A percentile compares a stretch with the other conserved stretches of the same genome.
Conservation (phyloP, 2,797 vertebrate species). For the Sebastes hopkinsi region DNA sequence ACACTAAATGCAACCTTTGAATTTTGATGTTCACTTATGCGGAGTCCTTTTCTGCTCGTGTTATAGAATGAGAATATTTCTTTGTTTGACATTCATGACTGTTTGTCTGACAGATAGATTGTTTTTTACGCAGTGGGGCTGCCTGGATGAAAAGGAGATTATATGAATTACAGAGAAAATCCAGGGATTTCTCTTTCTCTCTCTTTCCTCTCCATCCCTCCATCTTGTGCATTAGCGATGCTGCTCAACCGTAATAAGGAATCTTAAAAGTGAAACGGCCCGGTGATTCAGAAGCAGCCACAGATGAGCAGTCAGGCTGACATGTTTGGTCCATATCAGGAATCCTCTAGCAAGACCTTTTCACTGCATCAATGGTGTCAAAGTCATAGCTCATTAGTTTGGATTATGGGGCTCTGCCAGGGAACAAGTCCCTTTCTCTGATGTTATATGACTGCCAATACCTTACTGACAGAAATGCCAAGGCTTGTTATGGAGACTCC, state of each 20-base stretch:
- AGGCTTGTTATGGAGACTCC: neutral
- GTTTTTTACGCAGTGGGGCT: neutral
- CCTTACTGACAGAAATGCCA: conserved; percentile 8
- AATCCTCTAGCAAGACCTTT: conserved; percentile 28
- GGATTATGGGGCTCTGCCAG: conserved; percentile 49
- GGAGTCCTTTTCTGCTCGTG: neutral
- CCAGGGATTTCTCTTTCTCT: neutral
- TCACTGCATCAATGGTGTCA: conserved; percentile 39
- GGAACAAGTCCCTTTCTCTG: conserved; percentile 31
- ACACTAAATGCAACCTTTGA: neutral
- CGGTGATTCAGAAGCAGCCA: conserved; percentile 25
- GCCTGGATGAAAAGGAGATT: neutral
- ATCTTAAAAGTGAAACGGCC: conserved; percentile 17
- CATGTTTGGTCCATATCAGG: conserved; percentile 53
- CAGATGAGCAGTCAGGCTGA: conserved; percentile 47
- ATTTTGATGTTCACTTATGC: neutral
- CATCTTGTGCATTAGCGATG: neutral
- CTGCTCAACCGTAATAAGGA: neutral
- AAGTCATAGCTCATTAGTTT: conserved; percentile 64
- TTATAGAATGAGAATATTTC: neutral
- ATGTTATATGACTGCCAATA: conserved; percentile 42
- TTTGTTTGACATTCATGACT: neutral
- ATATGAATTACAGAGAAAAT: neutral
- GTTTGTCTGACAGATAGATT: neutral
- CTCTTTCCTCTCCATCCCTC: neutral